phyloP scores from a whole-genome alignment of 2,113 vertebrate genomes.

The Takifugu flavidus region DNA sequence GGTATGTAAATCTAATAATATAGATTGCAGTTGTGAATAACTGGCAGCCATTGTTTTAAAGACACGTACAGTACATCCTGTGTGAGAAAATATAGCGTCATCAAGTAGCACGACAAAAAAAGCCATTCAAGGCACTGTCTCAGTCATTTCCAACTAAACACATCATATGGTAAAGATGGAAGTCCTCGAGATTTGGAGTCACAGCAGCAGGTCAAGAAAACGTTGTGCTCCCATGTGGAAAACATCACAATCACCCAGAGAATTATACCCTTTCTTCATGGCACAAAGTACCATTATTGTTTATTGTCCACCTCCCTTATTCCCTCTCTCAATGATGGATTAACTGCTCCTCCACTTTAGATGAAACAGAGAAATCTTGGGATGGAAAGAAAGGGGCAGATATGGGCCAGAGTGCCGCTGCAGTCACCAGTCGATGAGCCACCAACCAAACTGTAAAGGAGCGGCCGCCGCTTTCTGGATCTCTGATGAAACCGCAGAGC shows the following conservation, averaged over 20 bases:
- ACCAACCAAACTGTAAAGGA: constrained; percentile 19
- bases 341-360: constrained; percentile 45
- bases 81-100: constrained; percentile 16
- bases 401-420: constrained; percentile 27
- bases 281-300: constrained; percentile 61
- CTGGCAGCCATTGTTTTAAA: constrained; percentile 47
- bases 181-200: constrained; percentile 57
- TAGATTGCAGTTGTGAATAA: constrained; percentile 38
- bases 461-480: constrained; percentile 35
- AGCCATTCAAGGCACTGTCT: constrained; percentile 5
- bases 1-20: constrained; percentile 65
- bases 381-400: constrained; percentile 41
- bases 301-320: constrained; percentile 59
- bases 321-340: constrained; percentile 48
- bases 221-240: constrained; percentile 63
- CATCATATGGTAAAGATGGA: constrained; percentile 25
- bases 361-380: constrained; percentile 29
- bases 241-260: constrained; percentile 61
- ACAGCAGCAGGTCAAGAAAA: constrained; percentile 56
- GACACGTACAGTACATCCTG: constrained; percentile 40
- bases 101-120: constrained; percentile 14
- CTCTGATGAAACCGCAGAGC: constrained; percentile 43
- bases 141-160: constrained; percentile 25
- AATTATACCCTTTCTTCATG: constrained; percentile 60
- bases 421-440: constrained; percentile 26